Evolutionary conservation across 2,797 vertebrate species (phyloP), one percentile per base, ranked within the genome.

Genomic region (Semaprochilodus insignis): DNA sequence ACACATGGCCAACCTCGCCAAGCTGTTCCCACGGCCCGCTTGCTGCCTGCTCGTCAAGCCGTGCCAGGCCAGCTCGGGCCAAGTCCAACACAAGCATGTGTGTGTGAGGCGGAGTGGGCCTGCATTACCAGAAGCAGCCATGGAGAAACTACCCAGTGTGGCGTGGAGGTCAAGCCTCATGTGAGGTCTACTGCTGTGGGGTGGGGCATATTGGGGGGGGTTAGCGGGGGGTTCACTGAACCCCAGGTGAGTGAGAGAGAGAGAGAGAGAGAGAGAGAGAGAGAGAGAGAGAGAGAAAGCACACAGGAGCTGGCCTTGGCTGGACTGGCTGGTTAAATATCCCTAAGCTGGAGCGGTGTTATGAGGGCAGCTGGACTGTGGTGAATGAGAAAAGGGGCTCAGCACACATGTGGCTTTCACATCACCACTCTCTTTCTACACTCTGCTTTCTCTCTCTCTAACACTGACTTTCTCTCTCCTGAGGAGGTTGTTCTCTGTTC

Each of bases 291-390:
- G 70, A 83, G 62, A 76, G 60, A 57, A 27, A 69, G 60, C 59
- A 82, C 78, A 55, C 59, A 34, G 65, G 73, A 73, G n/a, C 71
- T 77, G 67, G 81, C 31, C 55, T 71, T 81, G 78, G 57, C 77
- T 77, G 23, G 63, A 52, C 71, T 79, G 83, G 80, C 81, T 80
- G 79, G 91, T 92, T 93, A 95, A 94, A 91, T 91, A 93, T 88
- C 89, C 89, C 80, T 79, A 81, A 87, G 90, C 93, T 91, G 82
- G 69, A 69, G 83, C 40, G 44, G 81, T 83, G 78, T 82, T 67
- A 77, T 84, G 85, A 88, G 94, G 93, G 91, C 87, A 90, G 88
- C 91, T 92, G 92, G 93, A 92, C 91, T 83, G 80, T 78, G 84
- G 88, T 71, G 74, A 75, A 83, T 78, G 60, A 81, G 31, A 27